Evolutionary conservation across 2,888 invertebrate genomes (phyloP).

Genomic region (Brenthis ino): DNA sequence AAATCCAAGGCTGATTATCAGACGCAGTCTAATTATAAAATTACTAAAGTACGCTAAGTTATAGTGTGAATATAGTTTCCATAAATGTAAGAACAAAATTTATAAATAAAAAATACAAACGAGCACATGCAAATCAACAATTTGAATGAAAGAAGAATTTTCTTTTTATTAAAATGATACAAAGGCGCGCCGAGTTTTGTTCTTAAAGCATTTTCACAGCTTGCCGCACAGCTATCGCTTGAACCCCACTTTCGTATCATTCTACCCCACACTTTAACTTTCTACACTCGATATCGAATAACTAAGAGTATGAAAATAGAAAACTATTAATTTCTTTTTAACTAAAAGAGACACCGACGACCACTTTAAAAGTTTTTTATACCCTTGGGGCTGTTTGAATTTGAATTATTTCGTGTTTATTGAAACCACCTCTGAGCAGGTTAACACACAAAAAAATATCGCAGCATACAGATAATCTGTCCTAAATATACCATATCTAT

Average conservation of each 20-base stretch:
- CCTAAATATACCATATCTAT: no score
- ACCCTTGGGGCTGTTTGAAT: no score
- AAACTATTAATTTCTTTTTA: no score
- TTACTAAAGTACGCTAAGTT: no score
- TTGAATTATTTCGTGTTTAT: no score
- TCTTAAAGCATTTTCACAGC: constrained; percentile 38
- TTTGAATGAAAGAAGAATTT: constrained; percentile 19
- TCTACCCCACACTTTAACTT: not conserved
- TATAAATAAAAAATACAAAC: not conserved
- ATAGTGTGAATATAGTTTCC: no score
- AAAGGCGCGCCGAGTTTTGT: constrained; percentile 37
- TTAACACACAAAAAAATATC: no score
- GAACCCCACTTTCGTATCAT: constrained; percentile 24
- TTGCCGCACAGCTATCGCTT: constrained; percentile 34
- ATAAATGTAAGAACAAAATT: constrained; percentile 13
- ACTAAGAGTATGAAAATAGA: no score
- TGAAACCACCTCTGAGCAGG: no score
- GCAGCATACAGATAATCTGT: no score
- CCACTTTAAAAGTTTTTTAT: constrained; percentile 1
- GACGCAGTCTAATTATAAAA: not conserved
- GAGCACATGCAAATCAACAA: constrained; percentile 10
- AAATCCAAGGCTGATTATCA: not conserved
- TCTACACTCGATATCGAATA: not conserved
- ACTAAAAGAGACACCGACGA: no score
- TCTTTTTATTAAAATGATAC: constrained; percentile 37